Percentiles rank a stretch among this genome's conserved stretches.
phyloP scores from a whole-genome alignment of 2,888 invertebrate genomes.

The Rhagophthalmus giganteus region DNA sequence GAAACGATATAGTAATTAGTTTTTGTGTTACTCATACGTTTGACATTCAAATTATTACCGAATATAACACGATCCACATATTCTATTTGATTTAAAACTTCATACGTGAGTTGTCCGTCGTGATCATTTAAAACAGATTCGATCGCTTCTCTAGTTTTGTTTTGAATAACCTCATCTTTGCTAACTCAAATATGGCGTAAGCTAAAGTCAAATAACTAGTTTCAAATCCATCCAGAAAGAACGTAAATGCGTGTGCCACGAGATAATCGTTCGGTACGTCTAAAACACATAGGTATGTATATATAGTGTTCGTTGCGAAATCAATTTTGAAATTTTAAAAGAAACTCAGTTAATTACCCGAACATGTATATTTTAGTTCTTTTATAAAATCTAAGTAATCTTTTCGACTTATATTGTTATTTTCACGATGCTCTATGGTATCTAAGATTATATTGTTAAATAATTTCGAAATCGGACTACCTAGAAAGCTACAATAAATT shows the following conservation, averaged over 20 bases:
- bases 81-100: constrained; percentile 53
- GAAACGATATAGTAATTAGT: background rate
- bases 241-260: constrained; percentile 51
- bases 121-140: constrained; percentile 41
- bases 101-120: constrained; percentile 49
- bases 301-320: background rate
- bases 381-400: constrained; percentile 54
- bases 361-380: constrained; percentile 40
- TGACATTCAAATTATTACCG: constrained; percentile 41
- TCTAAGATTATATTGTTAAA: constrained; percentile 45
- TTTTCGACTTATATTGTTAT: constrained; percentile 48
- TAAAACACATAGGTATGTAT: no score
- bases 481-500: constrained; percentile 3
- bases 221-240: constrained; percentile 57
- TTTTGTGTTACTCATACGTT: no score
- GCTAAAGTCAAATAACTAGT: constrained; percentile 54
- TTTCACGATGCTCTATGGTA: constrained; percentile 49
- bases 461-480: constrained; percentile 40
- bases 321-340: background rate
- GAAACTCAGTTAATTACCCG: background rate
- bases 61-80: constrained; percentile 55
- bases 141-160: constrained; percentile 52
- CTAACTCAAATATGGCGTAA: constrained; percentile 53
- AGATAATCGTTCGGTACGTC: constrained; percentile 41
- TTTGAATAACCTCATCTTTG: constrained; percentile 52